Evolutionary conservation across 2,888 invertebrate genomes (phyloP), one percentile per base, ranked within the genome.

Genomic region (Tachina lurida): DNA sequence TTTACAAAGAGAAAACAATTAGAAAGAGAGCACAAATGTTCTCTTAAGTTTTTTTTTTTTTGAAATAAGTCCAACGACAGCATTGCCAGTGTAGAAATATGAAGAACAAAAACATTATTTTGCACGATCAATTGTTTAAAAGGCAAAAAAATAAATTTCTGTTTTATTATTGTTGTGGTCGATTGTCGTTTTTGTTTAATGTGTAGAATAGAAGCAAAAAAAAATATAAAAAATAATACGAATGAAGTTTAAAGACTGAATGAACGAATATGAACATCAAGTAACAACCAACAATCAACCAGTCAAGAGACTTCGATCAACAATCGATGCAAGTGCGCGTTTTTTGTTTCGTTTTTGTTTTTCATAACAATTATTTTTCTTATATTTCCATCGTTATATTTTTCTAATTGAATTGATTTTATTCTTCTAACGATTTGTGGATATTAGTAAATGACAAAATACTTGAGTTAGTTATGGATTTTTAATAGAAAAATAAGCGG

Each of bases 291-390:
- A 63, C 49, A 75, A 70, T 15, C 81, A 81, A 54, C 79, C 86
- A 76, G 87, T 87, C 87, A 85, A 88, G 88, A 82, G 84, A 87
- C 84, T 88, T 88, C 87, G 88, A 87, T 85, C 84, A 82, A 80
- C 88, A 88, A 88, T 88, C 88, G 86, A 88, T 88, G 88, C 87
- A 87, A 88, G 87, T 87, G 84, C 79, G 87, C 87, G 85, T 77
- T 85, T 75, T 56, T 62, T 56, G 15, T 56, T 71, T 60, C 49
- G 17, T 54, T 56, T 31, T 8, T n/a, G 43, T 19, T 49, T 45
- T 43, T 49, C 19, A n/a, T 47, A 63, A 63, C 19, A 41, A 39
- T 63, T n/a, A n/a, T n/a, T n/a, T 62, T 54, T 67, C 67, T 71
- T 58, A 60, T 43, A 49, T 54, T 78, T 70, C 17, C 12, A 54